These are phyloP conservation scores for Anguilla pacifica DNA, from an alignment of 2,797 vertebrate species.

Conservation along the genomic window DNA sequence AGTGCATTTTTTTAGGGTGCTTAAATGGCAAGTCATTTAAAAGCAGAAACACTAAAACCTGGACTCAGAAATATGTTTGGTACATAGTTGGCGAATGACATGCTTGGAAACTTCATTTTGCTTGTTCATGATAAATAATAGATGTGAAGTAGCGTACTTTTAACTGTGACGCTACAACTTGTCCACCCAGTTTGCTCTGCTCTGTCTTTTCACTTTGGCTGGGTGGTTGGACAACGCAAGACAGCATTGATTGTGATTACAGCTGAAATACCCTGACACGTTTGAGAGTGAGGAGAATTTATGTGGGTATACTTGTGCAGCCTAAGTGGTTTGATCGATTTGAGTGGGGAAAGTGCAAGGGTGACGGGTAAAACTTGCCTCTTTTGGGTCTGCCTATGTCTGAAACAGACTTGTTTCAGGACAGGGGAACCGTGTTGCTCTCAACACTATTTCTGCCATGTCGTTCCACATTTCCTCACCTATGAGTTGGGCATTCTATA, in stretches of 20 bases:
- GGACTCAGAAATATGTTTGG: neutral
- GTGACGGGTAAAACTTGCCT: neutral
- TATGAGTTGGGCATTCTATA: neutral
- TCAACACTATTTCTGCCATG: neutral
- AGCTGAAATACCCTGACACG: neutral
- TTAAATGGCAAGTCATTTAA: neutral
- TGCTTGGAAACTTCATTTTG: neutral
- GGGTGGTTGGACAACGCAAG: neutral
- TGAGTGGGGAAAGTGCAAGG: neutral
- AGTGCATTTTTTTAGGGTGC: neutral
- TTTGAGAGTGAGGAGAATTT: neutral
- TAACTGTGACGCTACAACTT: neutral
- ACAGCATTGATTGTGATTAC: neutral
- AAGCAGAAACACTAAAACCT: neutral
- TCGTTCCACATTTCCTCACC: constrained; percentile 13
- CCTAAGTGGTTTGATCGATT: constrained; percentile 9
- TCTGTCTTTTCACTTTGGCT: neutral
- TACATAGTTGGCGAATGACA: neutral
- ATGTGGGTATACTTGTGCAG: neutral
- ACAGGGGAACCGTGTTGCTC: neutral
- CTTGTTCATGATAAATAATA: neutral
- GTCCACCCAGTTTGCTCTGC: neutral
- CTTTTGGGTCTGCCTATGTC: neutral
- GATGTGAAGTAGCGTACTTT: neutral
- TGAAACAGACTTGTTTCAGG: neutral